Evolutionary conservation across 2,888 invertebrate species (phyloP).

Genomic region (Busseola fusca): DNA sequence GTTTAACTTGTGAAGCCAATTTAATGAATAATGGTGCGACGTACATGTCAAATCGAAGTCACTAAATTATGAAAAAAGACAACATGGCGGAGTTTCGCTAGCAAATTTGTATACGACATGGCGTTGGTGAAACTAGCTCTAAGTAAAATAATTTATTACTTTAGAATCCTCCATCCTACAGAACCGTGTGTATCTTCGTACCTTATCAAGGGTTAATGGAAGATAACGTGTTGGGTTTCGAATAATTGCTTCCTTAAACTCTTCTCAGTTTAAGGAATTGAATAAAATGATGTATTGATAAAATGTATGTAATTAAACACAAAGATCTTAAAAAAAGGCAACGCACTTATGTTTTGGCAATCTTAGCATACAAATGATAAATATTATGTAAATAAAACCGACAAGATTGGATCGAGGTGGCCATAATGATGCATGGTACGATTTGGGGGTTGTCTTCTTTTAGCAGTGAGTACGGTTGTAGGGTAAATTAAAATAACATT

Average conservation of each 20-base stretch:
- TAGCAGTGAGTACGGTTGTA: background rate
- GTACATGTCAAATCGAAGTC: too few species aligned
- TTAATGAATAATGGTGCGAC: too few species aligned
- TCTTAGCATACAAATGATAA: background rate
- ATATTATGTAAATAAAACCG: background rate
- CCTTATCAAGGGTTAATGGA: slow-evolving; percentile 65
- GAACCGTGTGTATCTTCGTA: slow-evolving; percentile 58
- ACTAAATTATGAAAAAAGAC: too few species aligned
- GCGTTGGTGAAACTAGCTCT: background rate
- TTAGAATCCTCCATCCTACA: slow-evolving; percentile 14
- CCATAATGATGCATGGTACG: background rate
- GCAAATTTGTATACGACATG: too few species aligned
- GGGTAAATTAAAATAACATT: background rate
- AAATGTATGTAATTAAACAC: background rate
- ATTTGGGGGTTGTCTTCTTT: background rate
- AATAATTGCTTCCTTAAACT: too few species aligned
- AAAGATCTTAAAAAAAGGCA: background rate
- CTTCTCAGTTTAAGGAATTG: background rate
- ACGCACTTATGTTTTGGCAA: background rate
- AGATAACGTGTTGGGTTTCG: background rate
- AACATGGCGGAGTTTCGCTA: too few species aligned
- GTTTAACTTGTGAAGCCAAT: too few species aligned
- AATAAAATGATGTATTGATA: background rate
- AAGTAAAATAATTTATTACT: background rate
- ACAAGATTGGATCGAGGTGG: background rate